These are phyloP conservation scores for Phataginus tetradactyla DNA, from an alignment of 2,797 vertebrate genomes.

Conservation along the genomic window DNA sequence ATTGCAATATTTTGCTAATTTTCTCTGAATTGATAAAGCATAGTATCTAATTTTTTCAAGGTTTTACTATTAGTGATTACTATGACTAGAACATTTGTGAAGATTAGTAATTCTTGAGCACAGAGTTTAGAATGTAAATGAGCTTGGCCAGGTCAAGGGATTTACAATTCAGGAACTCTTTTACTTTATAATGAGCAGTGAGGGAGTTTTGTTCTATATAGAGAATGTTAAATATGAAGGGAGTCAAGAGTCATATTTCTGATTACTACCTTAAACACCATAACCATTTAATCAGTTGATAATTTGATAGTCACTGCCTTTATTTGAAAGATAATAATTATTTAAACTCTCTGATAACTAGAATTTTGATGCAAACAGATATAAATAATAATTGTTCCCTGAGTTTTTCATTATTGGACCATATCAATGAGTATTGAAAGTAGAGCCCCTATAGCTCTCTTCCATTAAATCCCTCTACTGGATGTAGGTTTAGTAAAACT, in stretches of 20 bases:
- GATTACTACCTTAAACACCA: slow-evolving; percentile 15
- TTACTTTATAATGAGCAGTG: slow-evolving; percentile 56
- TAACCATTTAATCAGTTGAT: slow-evolving; percentile 26
- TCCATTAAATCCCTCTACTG: background rate
- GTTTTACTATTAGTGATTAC: slow-evolving; percentile 6
- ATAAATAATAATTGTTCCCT: background rate
- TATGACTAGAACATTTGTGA: slow-evolving; percentile 36
- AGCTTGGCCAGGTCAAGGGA: slow-evolving; percentile 54
- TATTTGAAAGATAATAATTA: background rate
- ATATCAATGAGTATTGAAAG: background rate
- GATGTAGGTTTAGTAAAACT: background rate
- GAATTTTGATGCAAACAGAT: background rate
- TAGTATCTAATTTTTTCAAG: slow-evolving; percentile 26
- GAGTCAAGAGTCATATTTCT: slow-evolving; percentile 41
- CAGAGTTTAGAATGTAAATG: slow-evolving; percentile 57
- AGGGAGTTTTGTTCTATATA: slow-evolving; percentile 35
- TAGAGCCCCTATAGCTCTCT: background rate
- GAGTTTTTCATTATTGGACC: background rate
- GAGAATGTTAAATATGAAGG: slow-evolving; percentile 6
- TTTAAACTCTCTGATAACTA: background rate
- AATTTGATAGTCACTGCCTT: background rate
- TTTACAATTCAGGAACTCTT: slow-evolving; percentile 40
- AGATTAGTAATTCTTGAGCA: slow-evolving; percentile 16
- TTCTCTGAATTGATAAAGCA: slow-evolving; percentile 37
- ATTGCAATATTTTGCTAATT: background rate